Percentiles rank a stretch among this genome's conserved stretches.
Evolutionary conservation across 1,140 invertebrate species (phyloP).

Genomic region (Neomicropteryx cornuta): DNA sequence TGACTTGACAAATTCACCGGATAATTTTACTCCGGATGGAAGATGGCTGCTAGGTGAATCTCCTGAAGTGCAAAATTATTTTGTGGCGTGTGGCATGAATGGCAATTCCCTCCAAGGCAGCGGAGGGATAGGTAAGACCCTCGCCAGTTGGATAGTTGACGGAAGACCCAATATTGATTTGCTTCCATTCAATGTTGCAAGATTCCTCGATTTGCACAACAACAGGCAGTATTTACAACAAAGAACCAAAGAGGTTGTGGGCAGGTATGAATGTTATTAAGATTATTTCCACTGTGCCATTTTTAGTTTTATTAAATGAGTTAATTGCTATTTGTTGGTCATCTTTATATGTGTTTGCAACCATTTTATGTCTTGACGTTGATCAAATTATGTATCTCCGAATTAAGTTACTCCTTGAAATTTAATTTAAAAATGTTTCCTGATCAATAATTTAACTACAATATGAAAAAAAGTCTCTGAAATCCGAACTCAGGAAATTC

Average conservation of each 20-base stretch:
- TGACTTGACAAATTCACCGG: slow-evolving; percentile 54
- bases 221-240: slow-evolving; percentile 65
- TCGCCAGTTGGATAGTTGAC: slow-evolving; percentile 66
- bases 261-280: slow-evolving; percentile 29
- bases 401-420: no score
- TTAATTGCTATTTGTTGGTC: no score
- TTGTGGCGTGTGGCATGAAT: slow-evolving; percentile 65
- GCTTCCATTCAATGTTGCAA: slow-evolving; percentile 53
- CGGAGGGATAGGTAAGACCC: slow-evolving; percentile 64
- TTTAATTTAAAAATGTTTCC: no score
- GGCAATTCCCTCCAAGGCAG: slow-evolving; percentile 52
- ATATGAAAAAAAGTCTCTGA: no score
- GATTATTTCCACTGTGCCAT: neutral
- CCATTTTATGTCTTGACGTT: no score
- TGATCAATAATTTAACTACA: no score
- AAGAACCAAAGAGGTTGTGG: slow-evolving; percentile 62
- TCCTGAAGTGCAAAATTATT: slow-evolving; percentile 68
- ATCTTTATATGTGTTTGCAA: no score
- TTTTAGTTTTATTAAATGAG: no score
- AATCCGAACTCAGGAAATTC: no score
- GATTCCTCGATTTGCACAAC: slow-evolving; percentile 75
- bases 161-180: slow-evolving; percentile 53
- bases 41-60: slow-evolving; percentile 61
- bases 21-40: slow-evolving; percentile 69
- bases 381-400: no score